phyloP scores from a whole-genome alignment of 1,140 invertebrate genomes.

The Mamestra configurata region DNA sequence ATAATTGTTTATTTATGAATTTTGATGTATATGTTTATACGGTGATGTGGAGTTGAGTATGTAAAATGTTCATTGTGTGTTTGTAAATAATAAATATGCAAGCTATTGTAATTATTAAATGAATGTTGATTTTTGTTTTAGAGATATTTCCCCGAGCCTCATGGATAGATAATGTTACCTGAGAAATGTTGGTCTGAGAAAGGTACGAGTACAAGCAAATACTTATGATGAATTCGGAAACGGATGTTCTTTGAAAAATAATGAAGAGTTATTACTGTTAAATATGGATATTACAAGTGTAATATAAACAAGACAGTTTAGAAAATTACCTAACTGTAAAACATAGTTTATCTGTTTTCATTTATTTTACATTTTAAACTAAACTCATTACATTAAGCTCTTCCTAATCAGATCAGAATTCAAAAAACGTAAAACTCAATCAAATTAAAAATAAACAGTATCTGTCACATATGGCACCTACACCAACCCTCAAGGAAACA shows the following conservation, averaged over 20 bases:
- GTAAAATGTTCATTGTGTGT: background rate
- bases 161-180: no score
- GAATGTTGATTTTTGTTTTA: background rate
- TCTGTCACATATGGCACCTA: conserved; percentile 39
- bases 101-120: background rate
- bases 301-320: no score
- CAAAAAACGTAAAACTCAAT: conserved; percentile 33
- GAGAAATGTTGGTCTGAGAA: no score
- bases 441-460: conserved; percentile 50
- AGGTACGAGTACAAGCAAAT: no score
- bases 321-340: no score
- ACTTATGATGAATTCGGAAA: no score
- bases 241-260: no score
- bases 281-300: no score
- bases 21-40: background rate
- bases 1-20: conserved; percentile 14
- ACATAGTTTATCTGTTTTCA: no score
- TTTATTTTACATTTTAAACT: background rate
- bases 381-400: conserved; percentile 9
- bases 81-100: background rate
- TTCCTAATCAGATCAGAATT: conserved; percentile 35
- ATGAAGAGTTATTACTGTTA: no score
- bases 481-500: conserved; percentile 10
- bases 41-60: background rate
- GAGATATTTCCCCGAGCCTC: no score